Conservation (phyloP, 2,888 invertebrate species). For the Julus scandinavius region DNA sequence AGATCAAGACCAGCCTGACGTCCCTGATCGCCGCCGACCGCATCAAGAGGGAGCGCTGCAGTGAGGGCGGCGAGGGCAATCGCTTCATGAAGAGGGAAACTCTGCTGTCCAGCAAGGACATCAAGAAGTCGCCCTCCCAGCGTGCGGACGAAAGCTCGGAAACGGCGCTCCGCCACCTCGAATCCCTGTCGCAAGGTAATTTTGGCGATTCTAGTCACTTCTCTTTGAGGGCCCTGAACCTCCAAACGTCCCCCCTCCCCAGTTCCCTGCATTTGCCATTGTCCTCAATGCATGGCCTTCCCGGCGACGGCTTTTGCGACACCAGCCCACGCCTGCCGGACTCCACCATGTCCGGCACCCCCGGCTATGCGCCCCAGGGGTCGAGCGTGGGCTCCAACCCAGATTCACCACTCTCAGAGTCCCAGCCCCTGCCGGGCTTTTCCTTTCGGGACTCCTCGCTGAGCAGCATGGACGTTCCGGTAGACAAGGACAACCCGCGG, state of each 20-base stretch:
- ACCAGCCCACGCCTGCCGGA: conserved; percentile 69
- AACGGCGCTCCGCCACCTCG: conserved; percentile 80
- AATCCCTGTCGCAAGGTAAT: conserved; percentile 82
- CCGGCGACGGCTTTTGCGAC: conserved; percentile 64
- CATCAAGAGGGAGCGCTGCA: conserved; percentile 56
- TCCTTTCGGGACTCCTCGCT: conserved; percentile 61
- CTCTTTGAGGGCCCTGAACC: conserved; percentile 64
- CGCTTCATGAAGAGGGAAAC: conserved; percentile 2
- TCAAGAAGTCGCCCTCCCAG: conserved; percentile 47
- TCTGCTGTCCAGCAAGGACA: conserved; percentile 14
- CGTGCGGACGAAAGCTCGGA: conserved; percentile 69
- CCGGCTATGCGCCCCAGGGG: conserved; percentile 63
- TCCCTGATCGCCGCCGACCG: conserved; percentile 51
- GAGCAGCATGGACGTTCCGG: conserved; percentile 76
- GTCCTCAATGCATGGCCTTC: conserved; percentile 58
- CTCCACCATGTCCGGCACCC: conserved; percentile 70
- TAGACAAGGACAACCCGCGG: conserved; percentile 90
- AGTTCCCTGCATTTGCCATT: conserved; percentile 60
- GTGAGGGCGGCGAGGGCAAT: conserved; percentile 62
- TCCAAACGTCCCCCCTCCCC: conserved; percentile 57
- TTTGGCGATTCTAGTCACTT: conserved; percentile 69
- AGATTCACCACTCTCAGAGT: conserved; percentile 60
- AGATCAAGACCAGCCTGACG: conserved; percentile 60
- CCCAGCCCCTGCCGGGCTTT: conserved; percentile 58
- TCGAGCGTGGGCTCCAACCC: conserved; percentile 58